Base-by-base conservation (phyloP, 2,113 vertebrate species). In the Electrona antarctica region DNA sequence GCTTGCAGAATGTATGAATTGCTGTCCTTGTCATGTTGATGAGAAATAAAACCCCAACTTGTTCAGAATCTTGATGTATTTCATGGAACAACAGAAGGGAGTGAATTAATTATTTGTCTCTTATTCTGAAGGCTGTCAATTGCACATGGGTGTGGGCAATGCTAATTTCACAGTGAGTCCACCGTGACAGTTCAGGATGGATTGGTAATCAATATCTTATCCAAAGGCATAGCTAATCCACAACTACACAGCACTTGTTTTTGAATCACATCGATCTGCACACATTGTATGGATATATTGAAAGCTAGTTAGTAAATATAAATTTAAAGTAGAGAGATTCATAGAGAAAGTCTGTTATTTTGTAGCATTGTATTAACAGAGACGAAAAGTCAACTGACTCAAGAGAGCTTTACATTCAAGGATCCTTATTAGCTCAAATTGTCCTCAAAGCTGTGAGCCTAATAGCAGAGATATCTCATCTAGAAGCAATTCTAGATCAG, bases 161-260 rank as follows among this genome's bases (percentile, higher is more conserved):
- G 46, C 55, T 67, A 59, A 78, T 71, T 75, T 76, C 65, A 73
- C 69, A 64, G 69, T 21, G 21, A 21, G 21, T 66, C 76, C 52
- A 62, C 21, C 52, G 51, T 72, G 58, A 66, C 63, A 65, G 65
- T 60, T 41, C 56, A 12, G 48, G 72, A 5, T 62, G 46, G 47
- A 69, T 65, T 51, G 59, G 12, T 15, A 61, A 81, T 81, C 76
- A 47, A 81, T 85, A 76, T 45, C 47, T 73, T 65, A 61, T 76
- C 72, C 78, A 21, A 62, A 64, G 61, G 56, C 71, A 51, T 7
- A 11, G 41, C 73, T 61, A 64, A 70, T 73, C 55, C 64, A 59
- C 56, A 54, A 58, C 50, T 58, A 61, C 64, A 52, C 63, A 45
- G 65, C 58, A 60, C 33, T 41, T 33, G 61, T 33, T 61, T 21